Base-by-base conservation (phyloP, 1,140 invertebrate genomes). In the Nymphalis io region DNA sequence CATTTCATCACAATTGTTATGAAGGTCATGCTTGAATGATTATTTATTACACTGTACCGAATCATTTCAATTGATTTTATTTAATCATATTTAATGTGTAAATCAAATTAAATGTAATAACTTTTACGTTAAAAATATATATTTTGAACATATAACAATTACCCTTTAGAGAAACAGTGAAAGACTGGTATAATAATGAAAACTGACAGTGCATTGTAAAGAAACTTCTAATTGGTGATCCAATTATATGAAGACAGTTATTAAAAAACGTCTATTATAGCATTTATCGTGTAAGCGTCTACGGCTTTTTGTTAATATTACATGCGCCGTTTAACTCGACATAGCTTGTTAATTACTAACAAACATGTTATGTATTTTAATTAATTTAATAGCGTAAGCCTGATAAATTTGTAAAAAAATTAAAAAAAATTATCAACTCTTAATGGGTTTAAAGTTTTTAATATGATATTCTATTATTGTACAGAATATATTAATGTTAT, bases 251-350 rank as follows among this genome's bases (percentile, higher is more conserved):
- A 53, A 27, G 72, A 75, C 27, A 62, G 38, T 57, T 42, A 65
- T 39, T 48, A 48, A 27, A 23, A 33, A 62, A 20, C 38, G 39
- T 20, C 62, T 57, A 65, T 65, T 65, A 57, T 64, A 63, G 40
- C 48, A 12, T 57, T 23, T 60, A 77, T 68, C 67, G 73, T 74
- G 75, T 84, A 81, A 80, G 80, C 75, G 72, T 76, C 55, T 82
- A 80, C 74, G 65, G 70, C 21, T 87, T 85, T 84, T 87, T 84
- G 74, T 83, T 51, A 73, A 33, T 74, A 82, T 87, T 83, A 81
- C 83, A 84, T 68, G 81, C 76, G 63, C 72, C 75, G 81, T 70
- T 81, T 76, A 70, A 70, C 66, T 42, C 55, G 64, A 60, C 38
- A 68, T 60, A 55, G 40, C 55, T 63, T 64, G 60, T 76, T 74